Evolutionary conservation across 2,797 vertebrate genomes (phyloP).

Genomic region (Manis javanica): DNA sequence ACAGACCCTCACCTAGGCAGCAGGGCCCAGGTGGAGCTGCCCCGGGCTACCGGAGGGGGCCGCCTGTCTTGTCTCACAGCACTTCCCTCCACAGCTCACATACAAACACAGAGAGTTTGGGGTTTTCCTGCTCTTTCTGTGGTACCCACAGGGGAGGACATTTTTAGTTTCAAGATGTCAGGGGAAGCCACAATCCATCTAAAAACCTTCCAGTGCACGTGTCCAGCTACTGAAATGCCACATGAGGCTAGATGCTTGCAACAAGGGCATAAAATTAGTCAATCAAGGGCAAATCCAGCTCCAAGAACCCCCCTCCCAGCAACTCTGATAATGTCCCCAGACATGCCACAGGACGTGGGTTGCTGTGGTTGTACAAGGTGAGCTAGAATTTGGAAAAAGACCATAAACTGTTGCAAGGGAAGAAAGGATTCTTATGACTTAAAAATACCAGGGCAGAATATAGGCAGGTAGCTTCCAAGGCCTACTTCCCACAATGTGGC

Average conservation of each 20-base stretch:
- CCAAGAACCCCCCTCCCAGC: background rate
- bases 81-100: background rate
- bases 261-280: background rate
- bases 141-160: background rate
- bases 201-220: background rate
- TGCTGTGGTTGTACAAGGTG: constrained; percentile 57
- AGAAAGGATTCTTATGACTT: background rate
- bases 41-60: rapidly evolving
- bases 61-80: rapidly evolving
- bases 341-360: constrained; percentile 15
- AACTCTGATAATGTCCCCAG: background rate
- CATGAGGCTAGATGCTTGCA: background rate
- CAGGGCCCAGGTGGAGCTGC: background rate
- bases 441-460: background rate
- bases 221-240: background rate
- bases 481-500: background rate
- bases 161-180: no score
- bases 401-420: background rate
- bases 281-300: background rate
- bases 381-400: constrained; percentile 60
- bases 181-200: background rate
- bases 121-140: background rate
- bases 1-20: rapidly evolving
- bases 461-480: rapidly evolving
- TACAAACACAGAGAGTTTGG: rapidly evolving